Conservation (phyloP, 2,888 invertebrate genomes). For the Ctenicera cuprea region DNA sequence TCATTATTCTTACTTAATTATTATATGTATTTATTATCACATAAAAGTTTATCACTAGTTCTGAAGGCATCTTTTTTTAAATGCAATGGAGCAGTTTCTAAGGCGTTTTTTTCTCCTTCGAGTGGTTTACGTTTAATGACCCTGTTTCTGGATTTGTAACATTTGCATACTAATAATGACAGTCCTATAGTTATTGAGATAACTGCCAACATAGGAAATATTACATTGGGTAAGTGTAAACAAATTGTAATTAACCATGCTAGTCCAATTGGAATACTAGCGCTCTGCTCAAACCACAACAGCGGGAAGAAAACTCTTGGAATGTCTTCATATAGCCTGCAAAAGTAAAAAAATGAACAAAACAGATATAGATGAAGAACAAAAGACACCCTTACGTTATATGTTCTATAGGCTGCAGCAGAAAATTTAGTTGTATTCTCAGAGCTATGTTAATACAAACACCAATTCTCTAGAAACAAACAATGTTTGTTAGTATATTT, state of each 20-base stretch:
- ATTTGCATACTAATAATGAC: too few species aligned
- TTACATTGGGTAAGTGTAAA: conserved; percentile 2
- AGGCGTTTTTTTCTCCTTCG: too few species aligned
- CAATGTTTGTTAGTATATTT: too few species aligned
- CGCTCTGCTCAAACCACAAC: conserved; percentile 85
- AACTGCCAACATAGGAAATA: neutral
- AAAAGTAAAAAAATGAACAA: neutral
- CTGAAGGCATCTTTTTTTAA: too few species aligned
- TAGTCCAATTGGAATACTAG: conserved; percentile 74
- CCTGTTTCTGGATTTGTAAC: too few species aligned
- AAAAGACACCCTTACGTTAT: conserved; percentile 75
- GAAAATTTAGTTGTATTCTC: conserved; percentile 86
- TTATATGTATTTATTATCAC: too few species aligned
- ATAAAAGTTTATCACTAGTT: too few species aligned
- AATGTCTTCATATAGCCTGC: conserved; percentile 79
- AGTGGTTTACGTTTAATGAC: too few species aligned
- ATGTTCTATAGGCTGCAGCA: conserved; percentile 78
- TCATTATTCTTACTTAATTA: too few species aligned
- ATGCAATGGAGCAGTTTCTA: too few species aligned
- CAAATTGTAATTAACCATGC: neutral
- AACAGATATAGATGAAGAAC: too few species aligned
- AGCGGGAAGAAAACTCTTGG: conserved; percentile 83
- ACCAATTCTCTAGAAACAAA: conserved; percentile 78
- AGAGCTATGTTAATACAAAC: conserved; percentile 86
- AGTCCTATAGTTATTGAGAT: neutral